A percentile compares a stretch with the other conserved stretches of the same genome.
These are phyloP conservation scores for Labroides dimidiatus DNA, from an alignment of 2,797 vertebrate species.

Conservation along the genomic window DNA sequence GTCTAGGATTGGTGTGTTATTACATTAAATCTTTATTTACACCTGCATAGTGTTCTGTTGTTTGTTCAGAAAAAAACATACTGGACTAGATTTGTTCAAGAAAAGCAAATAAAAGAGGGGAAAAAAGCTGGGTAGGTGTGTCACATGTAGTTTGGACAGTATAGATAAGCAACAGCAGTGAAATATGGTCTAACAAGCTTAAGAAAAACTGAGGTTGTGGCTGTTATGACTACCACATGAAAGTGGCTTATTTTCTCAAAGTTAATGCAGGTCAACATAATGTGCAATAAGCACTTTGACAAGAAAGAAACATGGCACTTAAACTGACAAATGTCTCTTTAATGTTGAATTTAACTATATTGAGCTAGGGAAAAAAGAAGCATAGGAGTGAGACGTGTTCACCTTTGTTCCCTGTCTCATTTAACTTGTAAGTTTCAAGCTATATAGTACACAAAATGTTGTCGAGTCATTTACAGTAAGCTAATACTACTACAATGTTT, in stretches of 20 bases:
- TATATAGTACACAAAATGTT: background rate
- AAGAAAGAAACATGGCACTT: background rate
- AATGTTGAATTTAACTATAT: no score
- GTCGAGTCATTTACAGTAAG: background rate
- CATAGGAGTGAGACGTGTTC: background rate
- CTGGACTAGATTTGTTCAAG: background rate
- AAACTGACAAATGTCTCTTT: background rate
- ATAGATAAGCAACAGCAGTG: background rate
- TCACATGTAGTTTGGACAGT: background rate
- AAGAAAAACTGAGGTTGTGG: background rate
- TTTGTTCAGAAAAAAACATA: background rate
- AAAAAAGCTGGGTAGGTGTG: background rate
- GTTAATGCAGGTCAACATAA: no score
- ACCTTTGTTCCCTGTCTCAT: no score
- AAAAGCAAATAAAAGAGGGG: background rate
- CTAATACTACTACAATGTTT: constrained; percentile 65
- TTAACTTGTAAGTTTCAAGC: background rate
- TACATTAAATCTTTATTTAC: background rate
- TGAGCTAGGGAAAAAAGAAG: background rate
- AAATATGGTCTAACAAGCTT: background rate
- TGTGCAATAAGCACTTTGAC: background rate
- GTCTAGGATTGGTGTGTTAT: constrained; percentile 6
- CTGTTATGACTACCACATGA: background rate
- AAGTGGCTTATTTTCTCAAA: no score
- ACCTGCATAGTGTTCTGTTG: background rate